These are phyloP conservation scores for Laspeyria flexula DNA, from an alignment of 2,888 invertebrate genomes.

Conservation along the genomic window DNA sequence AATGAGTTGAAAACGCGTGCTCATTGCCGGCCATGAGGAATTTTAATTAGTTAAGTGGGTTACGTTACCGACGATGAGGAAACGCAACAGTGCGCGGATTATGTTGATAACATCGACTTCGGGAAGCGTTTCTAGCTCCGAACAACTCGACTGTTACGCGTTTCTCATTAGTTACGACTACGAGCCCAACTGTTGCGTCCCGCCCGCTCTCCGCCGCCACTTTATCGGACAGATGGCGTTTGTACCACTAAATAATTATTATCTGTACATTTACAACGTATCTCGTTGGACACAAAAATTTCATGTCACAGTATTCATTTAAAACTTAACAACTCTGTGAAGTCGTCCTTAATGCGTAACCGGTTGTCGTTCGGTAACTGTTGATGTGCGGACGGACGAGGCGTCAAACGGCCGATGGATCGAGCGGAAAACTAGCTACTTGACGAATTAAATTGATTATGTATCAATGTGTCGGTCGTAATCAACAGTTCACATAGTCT, in stretches of 20 bases:
- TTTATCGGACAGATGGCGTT: slow-evolving; percentile 26
- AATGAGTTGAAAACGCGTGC: slow-evolving; percentile 68
- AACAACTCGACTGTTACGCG: slow-evolving; percentile 27
- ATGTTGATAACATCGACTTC: slow-evolving; percentile 49
- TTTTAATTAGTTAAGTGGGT: slow-evolving; percentile 75
- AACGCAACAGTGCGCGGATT: slow-evolving; percentile 61
- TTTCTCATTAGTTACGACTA: slow-evolving; percentile 26
- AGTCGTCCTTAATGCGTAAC: slow-evolving; percentile 19
- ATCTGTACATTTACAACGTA: slow-evolving; percentile 1
- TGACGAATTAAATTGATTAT: slow-evolving; percentile 5
- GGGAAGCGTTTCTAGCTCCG: slow-evolving; percentile 44
- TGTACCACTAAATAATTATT: slow-evolving; percentile 10
- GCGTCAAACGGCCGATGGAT: slow-evolving; percentile 8
- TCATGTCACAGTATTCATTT: not conserved
- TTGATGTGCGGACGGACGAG: slow-evolving; percentile 10
- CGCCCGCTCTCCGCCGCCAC: not conserved
- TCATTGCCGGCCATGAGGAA: slow-evolving; percentile 67
- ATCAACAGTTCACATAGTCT: slow-evolving; percentile 4
- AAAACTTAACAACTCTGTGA: slow-evolving; percentile 8
- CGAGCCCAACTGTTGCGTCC: slow-evolving; percentile 8
- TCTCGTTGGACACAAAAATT: slow-evolving; percentile 5
- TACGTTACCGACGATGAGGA: slow-evolving; percentile 58
- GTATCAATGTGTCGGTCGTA: not conserved
- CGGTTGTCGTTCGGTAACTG: slow-evolving; percentile 25
- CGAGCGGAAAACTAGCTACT: not conserved